Evolutionary conservation across 2,797 vertebrate species (phyloP).

Genomic region (Bryconaethiops microstoma): DNA sequence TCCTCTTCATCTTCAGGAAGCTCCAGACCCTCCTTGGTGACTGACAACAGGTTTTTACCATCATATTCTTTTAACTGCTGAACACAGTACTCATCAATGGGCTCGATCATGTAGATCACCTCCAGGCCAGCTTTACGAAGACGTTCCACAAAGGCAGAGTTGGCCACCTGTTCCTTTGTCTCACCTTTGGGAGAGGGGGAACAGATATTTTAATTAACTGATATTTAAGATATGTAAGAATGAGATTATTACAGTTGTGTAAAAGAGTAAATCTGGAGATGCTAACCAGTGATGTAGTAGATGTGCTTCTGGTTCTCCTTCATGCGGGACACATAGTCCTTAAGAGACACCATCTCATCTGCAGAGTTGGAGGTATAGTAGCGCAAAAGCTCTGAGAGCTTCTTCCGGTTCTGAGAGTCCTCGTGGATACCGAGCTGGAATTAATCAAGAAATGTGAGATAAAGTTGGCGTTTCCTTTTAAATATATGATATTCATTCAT

Average conservation of each 20-base stretch:
- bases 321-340: constrained; percentile 88
- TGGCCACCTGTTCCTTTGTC: constrained; percentile 97
- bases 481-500: background rate
- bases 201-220: background rate
- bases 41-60: constrained; percentile 92
- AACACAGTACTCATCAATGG: constrained; percentile 96
- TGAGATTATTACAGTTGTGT: background rate
- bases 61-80: constrained; percentile 96
- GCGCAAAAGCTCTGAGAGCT: constrained; percentile 81
- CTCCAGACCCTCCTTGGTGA: constrained; percentile 94
- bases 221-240: background rate
- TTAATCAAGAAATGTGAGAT: constrained; percentile 11
- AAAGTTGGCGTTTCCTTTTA: background rate
- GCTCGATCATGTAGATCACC: constrained; percentile 98
- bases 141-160: constrained; percentile 95
- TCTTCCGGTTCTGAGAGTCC: constrained; percentile 89
- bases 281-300: constrained; percentile 86
- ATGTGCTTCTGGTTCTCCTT: constrained; percentile 90
- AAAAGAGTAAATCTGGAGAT: rapidly evolving
- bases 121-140: constrained; percentile 93
- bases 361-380: constrained; percentile 87
- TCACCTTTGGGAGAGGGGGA: constrained; percentile 78
- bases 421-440: constrained; percentile 87
- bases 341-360: constrained; percentile 89
- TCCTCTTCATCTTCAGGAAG: constrained; percentile 95